Evolutionary conservation across 2,888 invertebrate species (phyloP).

Genomic region (Euspilapteryx auroguttella): DNA sequence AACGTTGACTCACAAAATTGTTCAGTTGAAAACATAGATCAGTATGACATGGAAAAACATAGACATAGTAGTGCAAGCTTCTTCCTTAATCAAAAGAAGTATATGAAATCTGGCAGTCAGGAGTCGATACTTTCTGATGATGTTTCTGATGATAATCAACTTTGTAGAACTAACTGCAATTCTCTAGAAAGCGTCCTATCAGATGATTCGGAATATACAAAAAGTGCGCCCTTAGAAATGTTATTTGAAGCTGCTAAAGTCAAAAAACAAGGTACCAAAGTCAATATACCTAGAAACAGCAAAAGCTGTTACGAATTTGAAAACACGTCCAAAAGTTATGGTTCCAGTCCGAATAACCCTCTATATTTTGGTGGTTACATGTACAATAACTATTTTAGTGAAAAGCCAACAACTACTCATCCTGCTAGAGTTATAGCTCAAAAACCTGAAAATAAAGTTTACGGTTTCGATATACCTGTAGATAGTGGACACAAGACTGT

Average conservation of each 20-base stretch:
- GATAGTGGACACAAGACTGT: conserved; percentile 42
- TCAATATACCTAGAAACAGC: conserved; percentile 34
- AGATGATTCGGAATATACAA: conserved; percentile 77
- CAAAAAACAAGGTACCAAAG: conserved; percentile 22
- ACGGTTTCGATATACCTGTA: conserved; percentile 36
- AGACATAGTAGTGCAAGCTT: conserved; percentile 79
- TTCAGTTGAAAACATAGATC: conserved; percentile 45
- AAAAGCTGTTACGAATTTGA: conserved; percentile 56
- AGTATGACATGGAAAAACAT: conserved; percentile 54
- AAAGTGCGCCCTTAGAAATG: conserved; percentile 76
- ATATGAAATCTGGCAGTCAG: conserved; percentile 68
- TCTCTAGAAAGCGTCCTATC: conserved; percentile 81
- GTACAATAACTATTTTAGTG: conserved; percentile 52
- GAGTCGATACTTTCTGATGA: conserved; percentile 79
- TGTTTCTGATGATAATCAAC: conserved; percentile 61
- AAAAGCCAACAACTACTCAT: conserved; percentile 18
- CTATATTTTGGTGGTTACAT: conserved; percentile 57
- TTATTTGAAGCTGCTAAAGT: conserved; percentile 62
- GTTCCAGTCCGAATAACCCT: conserved; percentile 64
- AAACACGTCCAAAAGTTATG: conserved; percentile 63
- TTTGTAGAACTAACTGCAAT: conserved; percentile 69
- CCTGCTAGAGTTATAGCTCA: conserved; percentile 19
- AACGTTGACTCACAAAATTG: conserved; percentile 48
- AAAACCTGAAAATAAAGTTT: conserved; percentile 27
- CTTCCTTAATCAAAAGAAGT: conserved; percentile 70